Base-by-base conservation (phyloP, 1,140 invertebrate species). In the Sesamia nonagrioides region DNA sequence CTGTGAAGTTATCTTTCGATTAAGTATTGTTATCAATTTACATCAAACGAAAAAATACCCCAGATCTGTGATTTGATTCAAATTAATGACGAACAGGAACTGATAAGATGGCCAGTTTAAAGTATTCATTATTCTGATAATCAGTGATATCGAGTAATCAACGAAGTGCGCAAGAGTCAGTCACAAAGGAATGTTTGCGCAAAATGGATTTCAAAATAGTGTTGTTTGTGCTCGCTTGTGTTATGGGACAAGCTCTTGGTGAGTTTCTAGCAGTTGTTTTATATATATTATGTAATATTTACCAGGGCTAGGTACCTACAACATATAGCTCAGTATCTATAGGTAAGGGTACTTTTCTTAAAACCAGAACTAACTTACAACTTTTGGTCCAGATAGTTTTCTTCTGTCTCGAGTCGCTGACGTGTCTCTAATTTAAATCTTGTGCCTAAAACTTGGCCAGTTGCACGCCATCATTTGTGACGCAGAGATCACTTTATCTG, bases 161-260 rank as follows among this genome's bases (percentile, higher is more conserved):
- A 15, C 11, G 54, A 73, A 76, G 61, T 73, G 15, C 50, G 50
- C 18, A 27, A 54, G 48, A 73, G 73, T 73, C 37, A 71, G 75
- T 78, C 18, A 40, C 68, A 50, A 76, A 61, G 48, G 33, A 78
- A 50, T 66, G 40, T 45, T 73, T 77, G 52, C 42, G 7, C 18
- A 85, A 77, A 58, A 85, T 85, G 84, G 13, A 80, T 79, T 66
- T 69, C 0, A 82, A 83, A 80, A 48, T 86, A 40, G 13, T 84
- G 13, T 68, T 85, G 8, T 69, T 86, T 17, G 21, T 86, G 52
- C 35, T 83, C 76, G 82, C 61, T 80, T 68, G 75, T 74, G 13
- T 84, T 11, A 18, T 86, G 27, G 71, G 80, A 21, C 73, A 73
- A 50, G 54, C 77, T 18, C 40, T 78, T 11, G 86, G 86, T 87